phyloP scores from a whole-genome alignment of 2,797 vertebrate species.

The Gymnodraco acuticeps region DNA sequence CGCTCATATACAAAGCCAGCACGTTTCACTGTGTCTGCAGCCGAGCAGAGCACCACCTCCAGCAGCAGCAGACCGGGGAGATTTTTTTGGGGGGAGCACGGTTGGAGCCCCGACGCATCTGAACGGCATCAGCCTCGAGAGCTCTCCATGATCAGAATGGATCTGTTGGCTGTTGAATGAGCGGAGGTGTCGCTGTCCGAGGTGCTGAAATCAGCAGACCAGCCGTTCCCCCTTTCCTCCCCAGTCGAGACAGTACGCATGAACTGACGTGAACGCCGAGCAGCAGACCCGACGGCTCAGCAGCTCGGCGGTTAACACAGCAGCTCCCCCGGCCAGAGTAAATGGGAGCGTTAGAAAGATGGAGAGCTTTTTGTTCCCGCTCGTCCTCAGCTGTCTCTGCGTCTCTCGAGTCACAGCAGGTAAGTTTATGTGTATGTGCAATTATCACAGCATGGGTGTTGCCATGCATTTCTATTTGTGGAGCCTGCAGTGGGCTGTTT shows the following conservation, averaged over 20 bases:
- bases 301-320: constrained; percentile 50
- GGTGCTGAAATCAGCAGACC: constrained; percentile 49
- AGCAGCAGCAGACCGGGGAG: constrained; percentile 31
- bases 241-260: constrained; percentile 62
- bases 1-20: constrained; percentile 59
- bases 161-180: constrained; percentile 36
- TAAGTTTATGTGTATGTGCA: constrained; percentile 75
- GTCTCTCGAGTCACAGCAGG: constrained; percentile 78
- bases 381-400: constrained; percentile 79
- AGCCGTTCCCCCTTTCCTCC: neutral
- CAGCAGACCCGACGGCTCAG: constrained; percentile 31
- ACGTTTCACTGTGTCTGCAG: constrained; percentile 68
- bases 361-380: constrained; percentile 77
- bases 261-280: constrained; percentile 69
- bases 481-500: constrained; percentile 10
- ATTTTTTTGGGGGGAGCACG: constrained; percentile 6
- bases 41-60: constrained; percentile 33
- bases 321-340: constrained; percentile 61
- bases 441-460: neutral
- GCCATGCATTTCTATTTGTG: neutral
- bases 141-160: constrained; percentile 1
- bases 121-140: constrained; percentile 19
- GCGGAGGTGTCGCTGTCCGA: constrained; percentile 53
- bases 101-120: constrained; percentile 35
- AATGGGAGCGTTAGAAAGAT: constrained; percentile 80